These are phyloP conservation scores for Vanacampus margaritifer DNA, from an alignment of 2,113 vertebrate genomes.

Conservation along the genomic window DNA sequence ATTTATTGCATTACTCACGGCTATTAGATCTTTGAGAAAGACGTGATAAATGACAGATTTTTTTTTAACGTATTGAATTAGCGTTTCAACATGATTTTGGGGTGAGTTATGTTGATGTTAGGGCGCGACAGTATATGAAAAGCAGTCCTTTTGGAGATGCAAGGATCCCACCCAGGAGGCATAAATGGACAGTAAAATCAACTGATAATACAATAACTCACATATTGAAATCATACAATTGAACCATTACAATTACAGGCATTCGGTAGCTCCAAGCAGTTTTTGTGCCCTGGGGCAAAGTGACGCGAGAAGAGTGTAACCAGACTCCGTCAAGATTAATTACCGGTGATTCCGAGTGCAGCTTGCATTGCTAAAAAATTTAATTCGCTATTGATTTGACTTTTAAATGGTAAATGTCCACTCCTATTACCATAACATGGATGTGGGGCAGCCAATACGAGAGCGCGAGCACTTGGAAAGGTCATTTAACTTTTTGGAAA, in stretches of 20 bases:
- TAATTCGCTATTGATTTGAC: conserved; percentile 81
- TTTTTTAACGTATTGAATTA: too few relatives aligned
- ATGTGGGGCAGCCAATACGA: conserved; percentile 67
- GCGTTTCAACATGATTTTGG: too few relatives aligned
- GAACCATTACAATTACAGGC: conserved; percentile 29
- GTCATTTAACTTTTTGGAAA: conserved; percentile 16
- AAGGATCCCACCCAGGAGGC: too few relatives aligned
- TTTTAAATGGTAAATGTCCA: conserved; percentile 72
- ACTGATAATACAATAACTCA: not conserved
- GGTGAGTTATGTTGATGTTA: too few relatives aligned
- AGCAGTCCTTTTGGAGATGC: too few relatives aligned
- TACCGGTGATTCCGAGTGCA: conserved; percentile 73
- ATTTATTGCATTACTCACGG: too few relatives aligned
- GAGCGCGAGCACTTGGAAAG: conserved; percentile 40
- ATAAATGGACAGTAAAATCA: conserved; percentile 8
- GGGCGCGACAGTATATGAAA: too few relatives aligned
- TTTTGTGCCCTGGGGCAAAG: conserved; percentile 33
- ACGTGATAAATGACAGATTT: too few relatives aligned
- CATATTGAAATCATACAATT: conserved; percentile 1
- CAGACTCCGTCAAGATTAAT: conserved; percentile 74
- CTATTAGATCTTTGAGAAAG: too few relatives aligned
- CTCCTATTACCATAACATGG: conserved; percentile 73
- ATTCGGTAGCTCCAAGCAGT: conserved; percentile 12
- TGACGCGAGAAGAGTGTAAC: conserved; percentile 64
- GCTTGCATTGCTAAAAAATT: conserved; percentile 77